Conservation (phyloP, 2,797 vertebrate genomes). For the Poecilia velifera region DNA sequence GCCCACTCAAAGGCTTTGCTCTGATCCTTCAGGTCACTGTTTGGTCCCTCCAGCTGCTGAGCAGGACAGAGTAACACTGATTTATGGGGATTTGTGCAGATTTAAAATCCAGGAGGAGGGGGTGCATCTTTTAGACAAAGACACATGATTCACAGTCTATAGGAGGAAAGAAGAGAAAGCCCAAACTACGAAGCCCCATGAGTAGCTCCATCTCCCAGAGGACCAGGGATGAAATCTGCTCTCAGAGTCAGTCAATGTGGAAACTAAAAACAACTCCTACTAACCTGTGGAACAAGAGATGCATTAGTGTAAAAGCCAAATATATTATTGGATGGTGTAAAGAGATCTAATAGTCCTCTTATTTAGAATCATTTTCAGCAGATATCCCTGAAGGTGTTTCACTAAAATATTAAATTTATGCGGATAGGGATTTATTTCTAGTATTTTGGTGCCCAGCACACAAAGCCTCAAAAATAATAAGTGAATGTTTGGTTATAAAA, state of each 20-base stretch:
- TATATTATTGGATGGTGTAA: neutral
- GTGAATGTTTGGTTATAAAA: neutral
- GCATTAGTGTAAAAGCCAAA: neutral
- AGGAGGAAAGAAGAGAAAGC: conserved; percentile 8
- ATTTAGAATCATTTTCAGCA: neutral
- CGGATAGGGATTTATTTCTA: too few species aligned
- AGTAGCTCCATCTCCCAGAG: conserved; percentile 27
- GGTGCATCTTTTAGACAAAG: conserved; percentile 49
- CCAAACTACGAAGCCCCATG: conserved; percentile 8
- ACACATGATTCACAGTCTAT: conserved; percentile 56
- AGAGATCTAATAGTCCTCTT: neutral
- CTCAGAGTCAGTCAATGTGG: neutral
- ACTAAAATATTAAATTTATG: neutral
- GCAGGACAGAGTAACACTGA: conserved; percentile 67
- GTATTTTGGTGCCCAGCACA: neutral
- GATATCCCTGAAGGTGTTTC: neutral
- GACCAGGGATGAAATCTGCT: neutral
- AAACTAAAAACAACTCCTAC: neutral
- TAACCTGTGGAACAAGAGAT: neutral
- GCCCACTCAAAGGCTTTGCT: conserved; percentile 84
- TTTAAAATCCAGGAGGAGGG: conserved; percentile 58
- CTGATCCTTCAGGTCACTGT: conserved; percentile 82
- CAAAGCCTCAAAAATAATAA: neutral
- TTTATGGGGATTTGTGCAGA: conserved; percentile 75
- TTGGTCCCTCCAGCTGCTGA: conserved; percentile 73